Conservation (phyloP, 2,888 invertebrate species). For the Drosophila putrida region DNA sequence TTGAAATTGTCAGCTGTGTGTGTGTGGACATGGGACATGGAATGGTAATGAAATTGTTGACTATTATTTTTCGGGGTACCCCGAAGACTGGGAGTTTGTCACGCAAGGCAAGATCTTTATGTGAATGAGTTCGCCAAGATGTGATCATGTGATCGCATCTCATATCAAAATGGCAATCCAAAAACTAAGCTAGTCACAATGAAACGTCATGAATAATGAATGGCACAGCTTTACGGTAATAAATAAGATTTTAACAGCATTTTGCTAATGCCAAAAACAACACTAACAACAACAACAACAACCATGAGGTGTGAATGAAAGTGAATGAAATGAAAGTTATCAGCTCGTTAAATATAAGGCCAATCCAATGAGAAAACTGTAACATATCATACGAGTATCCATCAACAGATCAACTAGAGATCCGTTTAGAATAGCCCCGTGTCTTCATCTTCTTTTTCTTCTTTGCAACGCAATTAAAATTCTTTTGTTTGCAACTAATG, state of each 20-base stretch:
- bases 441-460: conserved; percentile 18
- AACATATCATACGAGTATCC: conserved; percentile 38
- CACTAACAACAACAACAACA: not conserved
- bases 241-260: conserved; percentile 45
- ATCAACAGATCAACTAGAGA: conserved; percentile 42
- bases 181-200: conserved; percentile 5
- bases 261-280: conserved; percentile 51
- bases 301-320: conserved; percentile 71
- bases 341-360: conserved; percentile 42
- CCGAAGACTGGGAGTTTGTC: conserved; percentile 30
- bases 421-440: conserved; percentile 59
- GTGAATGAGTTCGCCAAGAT: conserved; percentile 9
- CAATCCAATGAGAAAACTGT: conserved; percentile 43
- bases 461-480: conserved; percentile 64
- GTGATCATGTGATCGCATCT: conserved; percentile 45
- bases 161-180: conserved; percentile 52
- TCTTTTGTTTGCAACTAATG: conserved; percentile 69
- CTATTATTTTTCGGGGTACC: conserved; percentile 18
- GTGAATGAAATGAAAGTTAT: conserved; percentile 75
- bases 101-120: conserved; percentile 31
- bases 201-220: conserved; percentile 44
- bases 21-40: conserved; percentile 24
- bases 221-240: conserved; percentile 32
- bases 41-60: conserved; percentile 28
- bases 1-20: conserved; percentile 43